These are phyloP conservation scores for Portunus trituberculatus DNA, from an alignment of 1,140 invertebrate genomes.

Conservation along the genomic window DNA sequence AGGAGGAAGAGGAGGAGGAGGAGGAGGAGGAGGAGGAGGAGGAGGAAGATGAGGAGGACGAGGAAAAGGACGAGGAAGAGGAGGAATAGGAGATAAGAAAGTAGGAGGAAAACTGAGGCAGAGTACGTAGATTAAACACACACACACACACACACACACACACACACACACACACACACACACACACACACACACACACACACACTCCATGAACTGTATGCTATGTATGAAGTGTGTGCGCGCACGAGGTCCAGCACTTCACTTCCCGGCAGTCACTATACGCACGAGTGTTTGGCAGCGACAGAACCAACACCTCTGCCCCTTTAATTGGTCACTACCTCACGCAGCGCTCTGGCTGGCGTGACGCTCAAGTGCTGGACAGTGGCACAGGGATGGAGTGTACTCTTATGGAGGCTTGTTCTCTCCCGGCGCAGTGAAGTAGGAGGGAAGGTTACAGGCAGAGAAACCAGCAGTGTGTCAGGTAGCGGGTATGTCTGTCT, in stretches of 20 bases:
- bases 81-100: background rate
- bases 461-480: too few relatives aligned
- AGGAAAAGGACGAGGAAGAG: background rate
- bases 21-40: background rate
- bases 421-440: background rate
- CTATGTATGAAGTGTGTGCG: too few relatives aligned
- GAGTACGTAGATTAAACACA: background rate
- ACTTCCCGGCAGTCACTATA: background rate
- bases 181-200: background rate
- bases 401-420: background rate
- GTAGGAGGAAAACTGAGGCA: background rate
- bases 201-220: too few relatives aligned
- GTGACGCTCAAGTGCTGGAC: background rate
- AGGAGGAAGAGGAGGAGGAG: background rate
- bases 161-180: constrained; percentile 37
- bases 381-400: background rate
- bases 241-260: background rate
- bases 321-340: background rate
- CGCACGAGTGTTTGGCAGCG: background rate
- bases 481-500: too few relatives aligned
- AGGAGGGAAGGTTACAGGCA: background rate
- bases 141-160: constrained; percentile 34
- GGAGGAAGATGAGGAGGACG: background rate
- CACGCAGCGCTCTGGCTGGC: background rate
- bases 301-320: background rate